Evolutionary conservation across 2,113 vertebrate genomes (phyloP).

Genomic region (Ovis canadensis): DNA sequence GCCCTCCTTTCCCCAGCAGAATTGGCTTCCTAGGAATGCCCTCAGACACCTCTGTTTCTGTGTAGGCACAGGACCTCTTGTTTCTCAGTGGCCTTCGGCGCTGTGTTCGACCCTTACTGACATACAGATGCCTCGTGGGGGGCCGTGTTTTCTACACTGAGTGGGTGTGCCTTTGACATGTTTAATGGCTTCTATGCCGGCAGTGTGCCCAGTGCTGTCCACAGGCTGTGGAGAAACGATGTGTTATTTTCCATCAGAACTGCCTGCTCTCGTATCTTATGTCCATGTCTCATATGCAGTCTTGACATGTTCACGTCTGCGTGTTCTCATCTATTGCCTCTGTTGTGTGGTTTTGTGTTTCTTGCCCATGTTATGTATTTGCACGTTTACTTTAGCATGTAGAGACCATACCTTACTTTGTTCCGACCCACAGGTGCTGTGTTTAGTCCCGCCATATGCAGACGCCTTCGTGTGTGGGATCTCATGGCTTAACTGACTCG

Average conservation of each 20-base stretch:
- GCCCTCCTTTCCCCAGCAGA: neutral
- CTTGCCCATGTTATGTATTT: neutral
- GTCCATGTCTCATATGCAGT: neutral
- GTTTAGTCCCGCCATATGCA: neutral
- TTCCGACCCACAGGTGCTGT: neutral
- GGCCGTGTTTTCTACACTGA: neutral
- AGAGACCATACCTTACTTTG: neutral
- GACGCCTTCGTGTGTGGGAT: neutral
- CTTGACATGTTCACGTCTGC: neutral
- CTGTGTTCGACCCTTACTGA: neutral
- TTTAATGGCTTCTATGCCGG: neutral
- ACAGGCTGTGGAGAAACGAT: neutral
- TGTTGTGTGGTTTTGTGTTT: neutral
- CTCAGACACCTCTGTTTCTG: neutral
- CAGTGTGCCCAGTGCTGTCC: neutral
- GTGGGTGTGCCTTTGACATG: neutral
- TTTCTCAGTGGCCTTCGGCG: neutral
- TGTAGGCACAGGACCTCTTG: neutral
- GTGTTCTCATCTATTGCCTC: neutral
- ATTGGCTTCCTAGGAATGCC: slow-evolving; percentile 36
- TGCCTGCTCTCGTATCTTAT: neutral
- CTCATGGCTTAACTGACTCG: neutral
- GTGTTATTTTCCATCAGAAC: neutral
- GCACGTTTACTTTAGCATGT: neutral
- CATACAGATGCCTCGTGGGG: neutral